phyloP scores from a whole-genome alignment of 2,797 vertebrate genomes.

The Sciurus vulgaris region DNA sequence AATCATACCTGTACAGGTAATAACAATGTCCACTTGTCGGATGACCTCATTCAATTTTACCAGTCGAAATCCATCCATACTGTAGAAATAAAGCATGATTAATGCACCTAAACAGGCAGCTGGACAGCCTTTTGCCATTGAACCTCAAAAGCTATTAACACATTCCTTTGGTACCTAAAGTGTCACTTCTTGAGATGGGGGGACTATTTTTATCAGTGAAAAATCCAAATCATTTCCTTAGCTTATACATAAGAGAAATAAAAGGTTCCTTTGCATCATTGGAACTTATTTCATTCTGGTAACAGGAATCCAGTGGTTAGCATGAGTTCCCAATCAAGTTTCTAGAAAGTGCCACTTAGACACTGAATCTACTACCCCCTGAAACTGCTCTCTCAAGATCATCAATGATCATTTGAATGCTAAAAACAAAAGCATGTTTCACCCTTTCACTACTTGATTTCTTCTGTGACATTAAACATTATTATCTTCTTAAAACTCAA shows the following conservation, averaged over 20 bases:
- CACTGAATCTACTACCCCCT: neutral
- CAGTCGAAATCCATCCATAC: conserved; percentile 92
- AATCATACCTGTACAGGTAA: conserved; percentile 96
- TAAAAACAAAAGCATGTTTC: neutral
- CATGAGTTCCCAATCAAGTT: neutral
- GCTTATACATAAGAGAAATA: conserved; percentile 54
- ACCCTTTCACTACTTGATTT: conserved; percentile 23
- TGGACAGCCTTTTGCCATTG: conserved; percentile 1
- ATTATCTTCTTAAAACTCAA: conserved; percentile 51
- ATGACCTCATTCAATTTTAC: conserved; percentile 95
- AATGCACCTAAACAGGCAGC: conserved; percentile 32
- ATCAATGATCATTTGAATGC: neutral
- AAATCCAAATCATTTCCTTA: conserved; percentile 59
- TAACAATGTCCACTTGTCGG: conserved; percentile 98
- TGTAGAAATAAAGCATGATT: conserved; percentile 72
- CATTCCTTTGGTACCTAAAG: neutral
- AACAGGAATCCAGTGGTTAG: neutral
- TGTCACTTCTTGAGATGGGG: conserved; percentile 45
- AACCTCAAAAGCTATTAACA: conserved; percentile 52
- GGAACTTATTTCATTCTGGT: conserved; percentile 50
- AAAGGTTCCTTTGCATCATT: neutral
- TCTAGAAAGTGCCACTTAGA: conserved; percentile 17
- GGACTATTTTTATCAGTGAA: conserved; percentile 40
- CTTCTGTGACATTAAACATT: conserved; percentile 45
- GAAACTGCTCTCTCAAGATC: conserved; percentile 29